phyloP scores from a whole-genome alignment of 2,888 invertebrate species.

The Polyommatus iphigenia region DNA sequence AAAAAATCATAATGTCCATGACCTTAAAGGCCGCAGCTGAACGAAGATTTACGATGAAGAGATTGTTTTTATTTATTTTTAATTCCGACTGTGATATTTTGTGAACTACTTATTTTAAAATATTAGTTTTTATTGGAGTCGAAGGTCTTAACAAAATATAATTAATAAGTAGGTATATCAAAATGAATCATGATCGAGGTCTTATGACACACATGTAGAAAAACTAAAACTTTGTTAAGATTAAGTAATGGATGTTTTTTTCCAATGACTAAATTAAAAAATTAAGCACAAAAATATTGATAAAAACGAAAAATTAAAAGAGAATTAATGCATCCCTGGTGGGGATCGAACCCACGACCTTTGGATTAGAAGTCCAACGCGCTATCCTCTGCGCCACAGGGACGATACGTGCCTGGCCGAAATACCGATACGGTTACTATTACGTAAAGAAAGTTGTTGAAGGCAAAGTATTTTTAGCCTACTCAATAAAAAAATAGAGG shows the following conservation, averaged over 20 bases:
- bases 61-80: not conserved
- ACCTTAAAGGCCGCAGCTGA: not conserved
- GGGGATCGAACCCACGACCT: conserved; percentile 93
- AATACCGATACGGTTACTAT: conserved; percentile 46
- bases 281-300: conserved; percentile 26
- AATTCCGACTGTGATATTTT: not conserved
- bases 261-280: not conserved
- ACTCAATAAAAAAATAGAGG: too few species aligned
- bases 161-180: not conserved
- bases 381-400: conserved; percentile 92
- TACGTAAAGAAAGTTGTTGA: not conserved
- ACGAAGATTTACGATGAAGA: not conserved
- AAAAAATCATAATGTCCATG: not conserved
- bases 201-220: not conserved
- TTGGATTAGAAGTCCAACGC: conserved; percentile 94
- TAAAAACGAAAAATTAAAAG: conserved; percentile 40
- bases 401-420: conserved; percentile 61
- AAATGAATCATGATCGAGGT: not conserved
- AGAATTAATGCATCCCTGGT: conserved; percentile 82
- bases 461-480: not conserved
- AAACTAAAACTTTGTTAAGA: not conserved
- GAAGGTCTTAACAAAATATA: not conserved
- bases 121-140: not conserved
- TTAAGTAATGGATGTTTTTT: not conserved
- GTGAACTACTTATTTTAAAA: not conserved